Evolutionary conservation across 2,113 vertebrate genomes (phyloP), one percentile per base, ranked within the genome.

Genomic region (Cryptomyrus ogoouensis): DNA sequence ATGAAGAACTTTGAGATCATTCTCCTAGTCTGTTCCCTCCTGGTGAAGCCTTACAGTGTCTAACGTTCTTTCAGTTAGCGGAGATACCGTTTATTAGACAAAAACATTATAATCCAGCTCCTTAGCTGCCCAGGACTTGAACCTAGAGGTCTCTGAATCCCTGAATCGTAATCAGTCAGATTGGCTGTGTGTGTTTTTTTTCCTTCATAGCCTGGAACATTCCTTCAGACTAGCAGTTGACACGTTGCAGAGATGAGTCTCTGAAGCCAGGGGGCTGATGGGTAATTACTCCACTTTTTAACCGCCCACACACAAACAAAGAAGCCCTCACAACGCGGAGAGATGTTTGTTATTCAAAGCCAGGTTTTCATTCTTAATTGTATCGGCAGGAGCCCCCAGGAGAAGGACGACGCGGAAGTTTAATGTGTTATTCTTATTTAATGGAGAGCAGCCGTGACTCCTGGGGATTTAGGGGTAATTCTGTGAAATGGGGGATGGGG

Each of bases 291-390:
- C 74, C 74, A 5, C 74, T 80, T 39, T 80, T 80, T 42, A 39
- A 42, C 35, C 35, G 15, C 74, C 74, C 74, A 39, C 35, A 39
- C 70, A 80, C 31, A 80, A 80, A 80, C 74, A 80, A 80, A 80
- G 74, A 39, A 80, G 74, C 62, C 62, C 62, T 13, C 27, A 42
- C 74, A 42, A 80, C 15, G 39, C 35, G 35, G 74, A 42, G 35
- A 39, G 35, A 80, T 80, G 35, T 15, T 80, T 80, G 35, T 42
- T 39, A 80, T 42, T 80, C 74, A 80, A 42, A 80, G 74, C 31
- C 74, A 80, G 74, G 74, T 80, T 80, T 80, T 42, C 74, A 80
- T 80, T 80, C 74, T 80, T 80, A 80, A 80, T 80, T 80, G 74
- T 19, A 80, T 80, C 35, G 74, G 74, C 35, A 80, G 74, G 15